phyloP scores from a whole-genome alignment of 2,888 invertebrate species.

The Colletes collaris region DNA sequence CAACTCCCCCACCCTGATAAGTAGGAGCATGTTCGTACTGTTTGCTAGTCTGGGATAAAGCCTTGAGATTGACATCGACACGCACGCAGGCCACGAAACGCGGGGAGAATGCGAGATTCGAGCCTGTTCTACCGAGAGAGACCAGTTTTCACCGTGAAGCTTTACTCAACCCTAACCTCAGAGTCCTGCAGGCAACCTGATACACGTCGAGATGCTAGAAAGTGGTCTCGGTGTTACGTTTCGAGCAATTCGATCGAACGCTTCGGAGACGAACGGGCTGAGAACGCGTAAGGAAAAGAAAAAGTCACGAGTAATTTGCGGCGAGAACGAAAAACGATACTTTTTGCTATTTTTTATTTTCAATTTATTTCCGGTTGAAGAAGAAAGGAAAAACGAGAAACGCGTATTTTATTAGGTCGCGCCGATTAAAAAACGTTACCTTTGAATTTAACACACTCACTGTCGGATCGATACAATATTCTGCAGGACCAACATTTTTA shows the following conservation, averaged over 20 bases:
- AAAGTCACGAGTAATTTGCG: slow-evolving; percentile 47
- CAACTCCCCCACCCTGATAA: background rate
- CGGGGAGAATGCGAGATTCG: slow-evolving; percentile 27
- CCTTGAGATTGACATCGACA: slow-evolving; percentile 55
- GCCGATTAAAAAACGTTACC: no score
- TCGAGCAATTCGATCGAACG: slow-evolving; percentile 62
- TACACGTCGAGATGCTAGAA: slow-evolving; percentile 61
- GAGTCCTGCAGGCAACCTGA: slow-evolving; percentile 60
- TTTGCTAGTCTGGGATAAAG: slow-evolving; percentile 39
- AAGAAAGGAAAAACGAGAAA: background rate
- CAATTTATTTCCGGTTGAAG: no score
- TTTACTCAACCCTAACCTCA: slow-evolving; percentile 57
- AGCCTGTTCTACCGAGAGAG: slow-evolving; percentile 32
- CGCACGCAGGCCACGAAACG: slow-evolving; percentile 32
- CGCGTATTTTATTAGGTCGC: no score
- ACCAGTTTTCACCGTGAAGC: slow-evolving; percentile 58
- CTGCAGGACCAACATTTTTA: no score
- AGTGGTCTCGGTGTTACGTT: slow-evolving; percentile 67
- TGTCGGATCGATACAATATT: no score
- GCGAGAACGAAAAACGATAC: slow-evolving; percentile 45
- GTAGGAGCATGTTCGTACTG: slow-evolving; percentile 1
- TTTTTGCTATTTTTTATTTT: no score
- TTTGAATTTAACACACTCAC: no score
- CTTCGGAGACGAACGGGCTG: slow-evolving; percentile 12
- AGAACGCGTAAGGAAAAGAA: slow-evolving; percentile 27